Base-by-base conservation (phyloP, 2,888 invertebrate genomes). In the Diarsia mendica region DNA sequence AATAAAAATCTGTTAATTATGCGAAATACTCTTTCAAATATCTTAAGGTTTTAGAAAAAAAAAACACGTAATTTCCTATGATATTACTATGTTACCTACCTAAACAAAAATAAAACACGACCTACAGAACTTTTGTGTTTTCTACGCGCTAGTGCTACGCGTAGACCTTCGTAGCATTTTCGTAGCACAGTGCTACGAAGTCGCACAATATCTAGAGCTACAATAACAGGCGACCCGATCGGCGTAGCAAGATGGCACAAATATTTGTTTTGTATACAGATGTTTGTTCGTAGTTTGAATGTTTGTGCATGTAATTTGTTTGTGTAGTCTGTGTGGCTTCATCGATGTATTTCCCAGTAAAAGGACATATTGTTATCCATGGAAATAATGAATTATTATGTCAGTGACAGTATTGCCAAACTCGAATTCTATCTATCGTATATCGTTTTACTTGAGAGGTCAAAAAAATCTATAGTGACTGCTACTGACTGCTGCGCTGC, bases 251-350 rank as follows among this genome's bases (percentile, higher is more conserved):
- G 46, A 81, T 20, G 11, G 9, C 33, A 66, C 77, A 80, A 80
- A 80, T 64, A 77, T 80, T 80, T 77, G 67, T 51, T 28, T 67
- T 76, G n/a, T 53, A 33, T 66, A 20, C 18, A 49, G 48, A 72
- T 77, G 65, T 81, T 81, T 80, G 77, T 76, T 64, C 63, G 23
- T 60, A 65, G 49, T 68, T 49, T 55, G 64, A 33, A 51, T 80
- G 51, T 81, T 81, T 71, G 81, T 67, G 58, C 28, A 80, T 61
- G 18, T 61, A 33, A 48, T 64, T 68, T 77, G 64, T 61, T 60
- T 81, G 49, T 65, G 11, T 55, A 15, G n/a, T 13, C 10, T 68
- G 39, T 53, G 10, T 77, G 53, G 18, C 10, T 44, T 6, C 28
- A 13, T 23, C 68, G 10, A 44, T 49, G n/a, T 53, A 20, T 48